phyloP scores from a whole-genome alignment of 2,113 vertebrate species.

The Nibea coibor region DNA sequence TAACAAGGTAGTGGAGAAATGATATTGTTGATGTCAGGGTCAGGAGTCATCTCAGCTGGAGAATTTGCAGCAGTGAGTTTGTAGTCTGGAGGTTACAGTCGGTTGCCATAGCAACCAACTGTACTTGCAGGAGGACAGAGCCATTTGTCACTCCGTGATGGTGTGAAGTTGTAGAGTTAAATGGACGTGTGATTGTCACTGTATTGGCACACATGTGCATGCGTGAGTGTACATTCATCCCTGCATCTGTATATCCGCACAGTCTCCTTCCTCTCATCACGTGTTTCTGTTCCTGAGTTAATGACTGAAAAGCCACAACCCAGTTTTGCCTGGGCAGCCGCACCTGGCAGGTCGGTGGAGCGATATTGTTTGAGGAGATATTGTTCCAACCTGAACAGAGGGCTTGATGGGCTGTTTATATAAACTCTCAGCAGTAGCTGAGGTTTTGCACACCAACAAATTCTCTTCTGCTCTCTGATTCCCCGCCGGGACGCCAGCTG shows the following conservation, averaged over 20 bases:
- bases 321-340: slow-evolving; percentile 42
- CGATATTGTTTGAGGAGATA: slow-evolving; percentile 57
- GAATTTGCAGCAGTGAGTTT: slow-evolving; percentile 7
- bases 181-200: slow-evolving; percentile 15
- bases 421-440: slow-evolving; percentile 71
- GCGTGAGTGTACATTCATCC: slow-evolving; percentile 2
- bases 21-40: slow-evolving; percentile 25
- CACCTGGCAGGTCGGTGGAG: slow-evolving; percentile 43
- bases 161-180: slow-evolving; percentile 32
- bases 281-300: slow-evolving; percentile 39
- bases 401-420: slow-evolving; percentile 56
- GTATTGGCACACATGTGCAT: too few relatives aligned
- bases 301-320: slow-evolving; percentile 44
- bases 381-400: slow-evolving; percentile 69
- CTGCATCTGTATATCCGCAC: slow-evolving; percentile 35
- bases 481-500: slow-evolving; percentile 74
- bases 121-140: slow-evolving; percentile 19
- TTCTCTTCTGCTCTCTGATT: slow-evolving; percentile 58
- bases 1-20: slow-evolving; percentile 6
- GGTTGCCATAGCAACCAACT: slow-evolving; percentile 25
- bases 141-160: slow-evolving; percentile 36
- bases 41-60: slow-evolving; percentile 31
- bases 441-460: slow-evolving; percentile 57
- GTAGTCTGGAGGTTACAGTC: slow-evolving; percentile 15
- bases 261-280: not conserved